phyloP scores from a whole-genome alignment of 2,888 invertebrate species.

The Ormyrus nitidulus region DNA sequence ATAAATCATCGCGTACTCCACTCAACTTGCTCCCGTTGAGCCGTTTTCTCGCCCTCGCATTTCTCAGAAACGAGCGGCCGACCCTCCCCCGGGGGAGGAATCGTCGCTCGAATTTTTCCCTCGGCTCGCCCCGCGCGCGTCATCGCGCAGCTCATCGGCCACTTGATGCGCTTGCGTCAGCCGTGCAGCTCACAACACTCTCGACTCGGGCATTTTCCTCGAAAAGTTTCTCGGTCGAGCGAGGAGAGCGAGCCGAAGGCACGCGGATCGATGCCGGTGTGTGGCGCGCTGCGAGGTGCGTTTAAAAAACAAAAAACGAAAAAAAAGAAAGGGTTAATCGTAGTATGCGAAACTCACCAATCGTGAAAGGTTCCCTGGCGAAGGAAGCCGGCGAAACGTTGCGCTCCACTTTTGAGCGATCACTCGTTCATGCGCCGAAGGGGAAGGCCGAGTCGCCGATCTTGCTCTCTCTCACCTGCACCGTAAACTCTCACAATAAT shows the following conservation, averaged over 20 bases:
- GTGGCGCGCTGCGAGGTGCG: neutral
- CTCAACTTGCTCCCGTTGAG: no score
- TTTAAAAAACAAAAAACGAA: no score
- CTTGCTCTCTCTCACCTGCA: no score
- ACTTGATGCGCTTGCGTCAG: conserved; percentile 49
- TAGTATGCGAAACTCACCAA: conserved; percentile 69
- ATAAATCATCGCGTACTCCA: no score
- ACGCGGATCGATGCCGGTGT: conserved; percentile 29
- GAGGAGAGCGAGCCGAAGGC: no score
- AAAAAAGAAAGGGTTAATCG: neutral
- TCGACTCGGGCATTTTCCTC: conserved; percentile 7
- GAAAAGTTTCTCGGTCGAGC: neutral
- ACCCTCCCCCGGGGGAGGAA: no score
- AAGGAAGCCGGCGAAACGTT: conserved; percentile 60
- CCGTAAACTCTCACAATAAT: no score
- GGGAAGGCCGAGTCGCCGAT: no score
- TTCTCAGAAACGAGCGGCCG: no score
- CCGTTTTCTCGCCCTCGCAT: no score
- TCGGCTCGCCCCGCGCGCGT: neutral
- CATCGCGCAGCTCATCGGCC: conserved; percentile 5
- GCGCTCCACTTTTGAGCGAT: conserved; percentile 69
- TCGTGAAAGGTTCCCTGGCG: conserved; percentile 69
- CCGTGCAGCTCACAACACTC: neutral
- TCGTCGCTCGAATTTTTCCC: neutral
- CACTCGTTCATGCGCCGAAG: conserved; percentile 28